Conservation (phyloP, 2,888 invertebrate genomes). For the Galerucella pusilla region DNA sequence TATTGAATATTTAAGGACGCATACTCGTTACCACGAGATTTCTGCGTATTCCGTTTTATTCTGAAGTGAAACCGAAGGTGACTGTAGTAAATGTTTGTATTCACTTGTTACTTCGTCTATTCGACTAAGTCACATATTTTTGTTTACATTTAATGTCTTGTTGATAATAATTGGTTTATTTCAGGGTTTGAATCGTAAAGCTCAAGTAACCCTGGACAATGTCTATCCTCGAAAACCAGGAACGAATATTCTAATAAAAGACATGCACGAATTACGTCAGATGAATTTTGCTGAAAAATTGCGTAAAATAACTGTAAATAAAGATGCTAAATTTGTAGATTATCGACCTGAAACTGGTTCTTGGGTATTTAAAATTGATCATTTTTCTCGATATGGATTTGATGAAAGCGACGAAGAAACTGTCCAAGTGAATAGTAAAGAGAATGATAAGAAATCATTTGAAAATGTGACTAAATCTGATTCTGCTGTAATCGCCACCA, state of each 20-base stretch:
- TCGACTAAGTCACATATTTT: too few species aligned
- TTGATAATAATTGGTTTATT: constrained; percentile 23
- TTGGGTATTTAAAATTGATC: constrained; percentile 96
- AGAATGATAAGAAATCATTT: constrained; percentile 29
- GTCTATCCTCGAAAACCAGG: constrained; percentile 95
- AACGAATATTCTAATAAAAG: constrained; percentile 81
- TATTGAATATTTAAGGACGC: too few species aligned
- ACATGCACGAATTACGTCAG: constrained; percentile 78
- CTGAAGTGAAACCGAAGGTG: too few species aligned
- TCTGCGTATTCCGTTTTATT: too few species aligned
- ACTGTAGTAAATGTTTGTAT: too few species aligned
- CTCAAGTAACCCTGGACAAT: constrained; percentile 91
- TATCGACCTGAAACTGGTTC: constrained; percentile 96
- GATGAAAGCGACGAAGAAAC: constrained; percentile 88
- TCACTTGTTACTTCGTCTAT: too few species aligned
- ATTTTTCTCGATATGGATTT: constrained; percentile 92
- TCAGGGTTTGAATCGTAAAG: constrained; percentile 85
- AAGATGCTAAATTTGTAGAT: constrained; percentile 92
- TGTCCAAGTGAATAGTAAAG: constrained; percentile 39
- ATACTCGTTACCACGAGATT: too few species aligned
- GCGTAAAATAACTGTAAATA: constrained; percentile 84
- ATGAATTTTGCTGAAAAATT: constrained; percentile 90
- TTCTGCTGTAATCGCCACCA: constrained; percentile 1
- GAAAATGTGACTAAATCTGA: constrained; percentile 24
- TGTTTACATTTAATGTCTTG: too few species aligned